Evolutionary conservation across 1,140 invertebrate species (phyloP).

Genomic region (Lamellibrachia luymesi): DNA sequence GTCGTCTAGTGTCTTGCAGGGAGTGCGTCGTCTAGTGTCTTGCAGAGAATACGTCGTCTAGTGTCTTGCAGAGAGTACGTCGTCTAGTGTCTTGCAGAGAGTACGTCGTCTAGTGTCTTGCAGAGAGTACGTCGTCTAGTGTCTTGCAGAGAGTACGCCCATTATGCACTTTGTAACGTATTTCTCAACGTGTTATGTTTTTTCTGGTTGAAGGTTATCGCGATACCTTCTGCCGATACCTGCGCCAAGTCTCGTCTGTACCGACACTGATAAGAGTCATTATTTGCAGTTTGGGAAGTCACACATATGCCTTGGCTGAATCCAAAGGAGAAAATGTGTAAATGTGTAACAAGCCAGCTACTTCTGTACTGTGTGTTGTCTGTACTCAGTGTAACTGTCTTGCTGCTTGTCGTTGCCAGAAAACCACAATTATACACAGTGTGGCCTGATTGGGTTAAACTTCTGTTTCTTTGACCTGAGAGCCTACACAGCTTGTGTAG

Average conservation of each 20-base stretch:
- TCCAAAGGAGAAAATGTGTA: background rate
- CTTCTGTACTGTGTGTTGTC: no score
- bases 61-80: no score
- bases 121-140: background rate
- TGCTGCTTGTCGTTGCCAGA: no score
- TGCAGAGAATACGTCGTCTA: no score
- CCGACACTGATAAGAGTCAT: background rate
- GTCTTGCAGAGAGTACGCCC: background rate
- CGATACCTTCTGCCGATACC: background rate
- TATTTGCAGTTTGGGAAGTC: background rate
- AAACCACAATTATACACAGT: no score
- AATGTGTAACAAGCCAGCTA: no score
- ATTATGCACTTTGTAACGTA: background rate
- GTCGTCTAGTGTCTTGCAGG: background rate
- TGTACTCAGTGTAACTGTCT: no score
- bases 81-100: no score
- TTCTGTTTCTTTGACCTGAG: background rate
- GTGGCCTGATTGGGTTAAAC: background rate
- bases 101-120: no score
- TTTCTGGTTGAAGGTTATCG: background rate
- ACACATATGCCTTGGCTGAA: background rate
- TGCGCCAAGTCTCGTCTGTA: background rate
- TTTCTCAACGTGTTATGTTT: background rate
- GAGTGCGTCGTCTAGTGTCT: background rate
- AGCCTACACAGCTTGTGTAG: background rate